These are phyloP conservation scores for Pocillopora grandis DNA, from an alignment of 92 coral and sea anemone species.

Conservation along the genomic window DNA sequence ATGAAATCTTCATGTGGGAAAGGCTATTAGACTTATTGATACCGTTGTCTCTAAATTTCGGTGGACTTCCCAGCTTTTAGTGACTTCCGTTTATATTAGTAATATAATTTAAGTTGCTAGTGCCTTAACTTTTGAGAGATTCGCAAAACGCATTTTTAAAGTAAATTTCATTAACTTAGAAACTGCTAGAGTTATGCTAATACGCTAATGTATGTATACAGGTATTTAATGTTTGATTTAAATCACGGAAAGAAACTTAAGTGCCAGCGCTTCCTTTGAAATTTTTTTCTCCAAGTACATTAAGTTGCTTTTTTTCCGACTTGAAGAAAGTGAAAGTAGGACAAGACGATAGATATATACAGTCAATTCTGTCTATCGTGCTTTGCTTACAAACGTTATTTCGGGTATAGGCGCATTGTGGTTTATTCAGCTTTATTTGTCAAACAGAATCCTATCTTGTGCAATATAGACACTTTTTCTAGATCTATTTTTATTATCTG, in stretches of 20 bases:
- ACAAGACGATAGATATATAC: neutral
- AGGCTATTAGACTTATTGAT: neutral
- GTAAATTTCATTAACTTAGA: neutral
- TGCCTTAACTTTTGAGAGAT: neutral
- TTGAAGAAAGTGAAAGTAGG: neutral
- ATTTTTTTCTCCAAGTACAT: neutral
- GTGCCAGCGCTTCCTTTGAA: neutral
- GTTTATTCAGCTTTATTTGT: neutral
- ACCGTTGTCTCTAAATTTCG: slow-evolving; percentile 20
- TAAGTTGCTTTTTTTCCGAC: neutral
- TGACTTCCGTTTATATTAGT: neutral
- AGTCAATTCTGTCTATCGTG: neutral
- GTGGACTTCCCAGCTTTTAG: neutral
- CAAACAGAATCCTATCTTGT: neutral
- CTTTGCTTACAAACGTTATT: neutral
- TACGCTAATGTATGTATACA: neutral
- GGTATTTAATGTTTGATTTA: slow-evolving; percentile 14
- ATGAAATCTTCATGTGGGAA: slow-evolving; percentile 40
- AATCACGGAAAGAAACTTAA: slow-evolving; percentile 2
- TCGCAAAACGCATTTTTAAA: neutral
- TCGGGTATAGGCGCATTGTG: slow-evolving; percentile 1
- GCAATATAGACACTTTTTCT: neutral
- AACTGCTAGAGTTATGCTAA: neutral
- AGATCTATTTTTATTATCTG: neutral
- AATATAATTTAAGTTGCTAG: neutral